Conservation (phyloP, 2,113 vertebrate species). For the Colinus virginianus region DNA sequence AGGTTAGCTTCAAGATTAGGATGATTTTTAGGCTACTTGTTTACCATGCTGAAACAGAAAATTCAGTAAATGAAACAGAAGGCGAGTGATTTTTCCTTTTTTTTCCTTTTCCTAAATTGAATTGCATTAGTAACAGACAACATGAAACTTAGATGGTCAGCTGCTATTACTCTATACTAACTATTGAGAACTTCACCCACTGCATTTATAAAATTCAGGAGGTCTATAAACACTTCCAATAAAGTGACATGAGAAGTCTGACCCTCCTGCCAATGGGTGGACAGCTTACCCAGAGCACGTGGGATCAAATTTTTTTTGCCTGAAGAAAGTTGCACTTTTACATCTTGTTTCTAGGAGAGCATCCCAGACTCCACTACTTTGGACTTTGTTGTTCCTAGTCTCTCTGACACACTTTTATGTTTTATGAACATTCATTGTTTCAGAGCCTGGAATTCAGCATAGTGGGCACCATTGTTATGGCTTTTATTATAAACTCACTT, state of each 20-base stretch:
- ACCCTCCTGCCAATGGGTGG: not conserved
- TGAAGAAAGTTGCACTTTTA: not conserved
- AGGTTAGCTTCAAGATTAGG: not conserved
- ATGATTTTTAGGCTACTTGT: not conserved
- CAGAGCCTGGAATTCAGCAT: not conserved
- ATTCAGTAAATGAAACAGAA: not conserved
- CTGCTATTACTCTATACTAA: not conserved
- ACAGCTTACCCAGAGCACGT: not conserved
- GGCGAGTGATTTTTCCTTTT: not conserved
- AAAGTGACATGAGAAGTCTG: not conserved
- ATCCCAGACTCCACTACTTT: not conserved
- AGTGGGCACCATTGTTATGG: not conserved
- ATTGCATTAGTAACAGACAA: not conserved
- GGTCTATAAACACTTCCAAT: not conserved
- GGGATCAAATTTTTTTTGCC: not conserved
- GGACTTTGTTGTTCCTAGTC: not conserved
- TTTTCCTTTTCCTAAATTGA: not conserved
- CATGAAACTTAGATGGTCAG: not conserved
- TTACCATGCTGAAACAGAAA: not conserved
- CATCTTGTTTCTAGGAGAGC: not conserved
- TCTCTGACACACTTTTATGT: not conserved
- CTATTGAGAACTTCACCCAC: not conserved
- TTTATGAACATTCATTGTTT: not conserved
- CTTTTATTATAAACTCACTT: not conserved
- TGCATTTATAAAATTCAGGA: not conserved